Conservation (phyloP, 2,113 vertebrate species). For the Rhinolophus ferrumequinum region DNA sequence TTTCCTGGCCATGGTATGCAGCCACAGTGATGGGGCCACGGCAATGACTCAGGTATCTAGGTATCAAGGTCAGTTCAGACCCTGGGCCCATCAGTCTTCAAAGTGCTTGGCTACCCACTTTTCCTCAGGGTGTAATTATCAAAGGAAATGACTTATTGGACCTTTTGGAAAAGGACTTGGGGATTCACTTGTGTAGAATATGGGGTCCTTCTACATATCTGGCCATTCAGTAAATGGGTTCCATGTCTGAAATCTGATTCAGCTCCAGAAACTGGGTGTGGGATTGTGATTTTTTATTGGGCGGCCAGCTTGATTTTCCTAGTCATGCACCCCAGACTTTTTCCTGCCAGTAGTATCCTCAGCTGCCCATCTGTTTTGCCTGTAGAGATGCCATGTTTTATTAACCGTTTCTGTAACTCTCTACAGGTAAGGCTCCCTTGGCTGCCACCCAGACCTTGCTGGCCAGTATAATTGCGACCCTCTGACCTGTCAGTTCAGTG, state of each 20-base stretch:
- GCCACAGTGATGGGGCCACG: not conserved
- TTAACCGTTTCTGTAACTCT: not conserved
- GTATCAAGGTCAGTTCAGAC: not conserved
- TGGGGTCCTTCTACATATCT: not conserved
- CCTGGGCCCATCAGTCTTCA: not conserved
- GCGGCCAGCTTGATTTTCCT: not conserved
- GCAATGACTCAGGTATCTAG: not conserved
- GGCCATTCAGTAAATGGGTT: not conserved
- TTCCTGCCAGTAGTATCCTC: not conserved
- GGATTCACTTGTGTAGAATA: not conserved
- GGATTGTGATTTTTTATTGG: not conserved
- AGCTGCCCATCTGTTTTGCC: not conserved
- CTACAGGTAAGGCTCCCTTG: too few relatives aligned
- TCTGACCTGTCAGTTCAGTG: not conserved
- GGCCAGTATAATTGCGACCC: not conserved
- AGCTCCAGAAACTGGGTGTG: not conserved
- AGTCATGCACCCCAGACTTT: not conserved
- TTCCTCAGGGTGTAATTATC: not conserved
- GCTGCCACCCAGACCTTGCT: not conserved
- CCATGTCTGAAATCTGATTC: not conserved
- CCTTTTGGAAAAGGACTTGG: not conserved
- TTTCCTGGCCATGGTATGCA: not conserved
- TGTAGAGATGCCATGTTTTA: not conserved
- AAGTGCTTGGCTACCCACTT: not conserved
- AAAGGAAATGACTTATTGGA: not conserved